Percentiles rank a stretch among this genome's conserved stretches.
phyloP scores from a whole-genome alignment of 2,888 invertebrate genomes.

The Carterocephalus palaemon region DNA sequence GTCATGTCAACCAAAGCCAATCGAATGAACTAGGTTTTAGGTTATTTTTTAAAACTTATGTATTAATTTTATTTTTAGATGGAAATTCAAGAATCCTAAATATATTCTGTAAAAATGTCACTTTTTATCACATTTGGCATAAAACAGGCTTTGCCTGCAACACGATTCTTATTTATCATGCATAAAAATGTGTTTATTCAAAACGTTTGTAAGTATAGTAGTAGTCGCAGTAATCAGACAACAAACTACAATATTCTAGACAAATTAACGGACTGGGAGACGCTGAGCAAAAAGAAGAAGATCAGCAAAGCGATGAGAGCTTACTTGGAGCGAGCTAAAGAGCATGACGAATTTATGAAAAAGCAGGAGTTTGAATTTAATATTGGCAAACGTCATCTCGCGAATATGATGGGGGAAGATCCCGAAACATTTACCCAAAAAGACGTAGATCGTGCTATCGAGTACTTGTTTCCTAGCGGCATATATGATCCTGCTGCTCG shows the following conservation, averaged over 20 bases:
- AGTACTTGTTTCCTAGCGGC: slow-evolving; percentile 97
- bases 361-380: slow-evolving; percentile 88
- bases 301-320: slow-evolving; percentile 94
- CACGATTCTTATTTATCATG: slow-evolving; percentile 35
- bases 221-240: slow-evolving; percentile 34
- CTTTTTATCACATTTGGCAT: slow-evolving; percentile 39
- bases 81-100: too few relatives aligned
- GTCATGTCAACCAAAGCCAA: too few relatives aligned
- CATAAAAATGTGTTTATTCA: slow-evolving; percentile 35
- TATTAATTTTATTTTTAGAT: too few relatives aligned
- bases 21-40: too few relatives aligned
- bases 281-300: slow-evolving; percentile 75
- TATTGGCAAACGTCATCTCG: slow-evolving; percentile 96
- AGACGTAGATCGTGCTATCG: slow-evolving; percentile 92
- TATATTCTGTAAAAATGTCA: slow-evolving; percentile 43
- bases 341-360: slow-evolving; percentile 91
- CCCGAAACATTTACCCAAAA: slow-evolving; percentile 91
- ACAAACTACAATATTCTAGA: slow-evolving; percentile 43
- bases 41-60: too few relatives aligned
- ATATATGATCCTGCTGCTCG: slow-evolving; percentile 90
- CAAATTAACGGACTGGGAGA: slow-evolving; percentile 65
- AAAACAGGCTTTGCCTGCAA: slow-evolving; percentile 45
- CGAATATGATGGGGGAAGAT: slow-evolving; percentile 99
- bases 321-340: slow-evolving; percentile 89
- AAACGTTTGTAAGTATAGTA: slow-evolving; percentile 45